phyloP scores from a whole-genome alignment of 2,797 vertebrate species.

The Cheirogaleus major region DNA sequence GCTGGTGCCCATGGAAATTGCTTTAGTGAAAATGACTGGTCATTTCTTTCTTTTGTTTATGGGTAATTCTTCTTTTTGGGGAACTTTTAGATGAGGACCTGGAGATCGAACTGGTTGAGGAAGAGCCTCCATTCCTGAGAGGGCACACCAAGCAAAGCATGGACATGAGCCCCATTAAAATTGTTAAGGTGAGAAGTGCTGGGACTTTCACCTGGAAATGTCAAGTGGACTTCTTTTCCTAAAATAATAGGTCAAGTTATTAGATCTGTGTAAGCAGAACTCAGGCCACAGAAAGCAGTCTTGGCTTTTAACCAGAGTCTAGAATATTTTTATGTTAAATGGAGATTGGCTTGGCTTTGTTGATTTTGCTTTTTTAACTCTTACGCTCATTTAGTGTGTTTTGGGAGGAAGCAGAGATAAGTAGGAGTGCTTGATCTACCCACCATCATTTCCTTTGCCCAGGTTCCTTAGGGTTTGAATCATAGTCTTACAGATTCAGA shows the following conservation, averaged over 20 bases:
- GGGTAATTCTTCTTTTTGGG: neutral
- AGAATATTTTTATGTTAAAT: neutral
- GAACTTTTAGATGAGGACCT: slow-evolving; percentile 94
- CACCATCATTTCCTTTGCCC: neutral
- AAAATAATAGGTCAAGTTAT: neutral
- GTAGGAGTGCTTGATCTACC: neutral
- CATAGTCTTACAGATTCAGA: neutral
- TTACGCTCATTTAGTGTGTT: neutral
- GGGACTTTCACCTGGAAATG: neutral
- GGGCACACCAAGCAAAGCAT: slow-evolving; percentile 99
- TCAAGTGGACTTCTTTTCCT: neutral
- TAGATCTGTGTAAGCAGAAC: neutral
- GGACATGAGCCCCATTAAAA: slow-evolving; percentile 99
- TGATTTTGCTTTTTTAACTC: neutral
- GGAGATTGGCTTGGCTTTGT: neutral
- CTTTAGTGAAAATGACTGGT: neutral
- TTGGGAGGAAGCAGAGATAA: neutral
- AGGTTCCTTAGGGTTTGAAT: neutral
- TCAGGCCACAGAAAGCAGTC: neutral
- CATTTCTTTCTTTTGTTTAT: neutral
- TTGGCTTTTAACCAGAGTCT: neutral
- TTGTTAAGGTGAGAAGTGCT: slow-evolving; percentile 92
- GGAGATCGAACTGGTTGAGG: slow-evolving; percentile 98
- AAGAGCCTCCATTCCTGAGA: slow-evolving; percentile 97
- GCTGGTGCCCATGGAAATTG: neutral